Evolutionary conservation across 2,797 vertebrate genomes (phyloP).

Genomic region (Chloroceryle amazona): DNA sequence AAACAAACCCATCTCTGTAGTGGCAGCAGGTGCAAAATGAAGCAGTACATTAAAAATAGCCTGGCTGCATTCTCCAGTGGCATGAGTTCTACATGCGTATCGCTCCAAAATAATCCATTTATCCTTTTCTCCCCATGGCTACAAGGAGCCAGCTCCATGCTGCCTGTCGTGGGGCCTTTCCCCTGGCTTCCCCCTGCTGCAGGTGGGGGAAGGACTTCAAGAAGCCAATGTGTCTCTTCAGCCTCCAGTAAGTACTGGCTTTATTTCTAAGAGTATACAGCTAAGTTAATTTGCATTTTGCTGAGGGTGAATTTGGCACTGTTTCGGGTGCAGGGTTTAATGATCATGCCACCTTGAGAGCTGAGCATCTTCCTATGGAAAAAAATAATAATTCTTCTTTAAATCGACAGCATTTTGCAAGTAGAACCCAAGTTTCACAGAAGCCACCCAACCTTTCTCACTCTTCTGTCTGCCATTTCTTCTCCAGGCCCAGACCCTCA

Average conservation of each 20-base stretch:
- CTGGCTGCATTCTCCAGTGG: constrained; percentile 40
- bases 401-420: not conserved
- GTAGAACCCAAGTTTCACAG: not conserved
- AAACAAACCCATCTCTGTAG: constrained; percentile 62
- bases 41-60: constrained; percentile 67
- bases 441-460: not conserved
- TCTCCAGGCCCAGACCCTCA: not conserved
- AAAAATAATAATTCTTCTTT: not conserved
- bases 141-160: not conserved
- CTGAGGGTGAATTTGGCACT: not conserved
- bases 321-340: not conserved
- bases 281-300: not conserved
- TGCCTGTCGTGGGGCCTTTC: not conserved
- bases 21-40: constrained; percentile 73
- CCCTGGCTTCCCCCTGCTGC: not conserved
- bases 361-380: not conserved
- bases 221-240: not conserved
- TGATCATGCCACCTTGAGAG: not conserved
- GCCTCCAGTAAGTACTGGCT: not conserved
- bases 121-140: constrained; percentile 20
- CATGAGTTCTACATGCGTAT: constrained; percentile 3
- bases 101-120: constrained; percentile 62
- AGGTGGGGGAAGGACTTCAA: not conserved
- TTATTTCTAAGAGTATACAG: not conserved
- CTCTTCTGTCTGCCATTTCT: not conserved